Percentiles rank a stretch among this genome's conserved stretches.
These are phyloP conservation scores for Pachypanchax playfairii DNA, from an alignment of 2,113 vertebrate species.

Conservation along the genomic window DNA sequence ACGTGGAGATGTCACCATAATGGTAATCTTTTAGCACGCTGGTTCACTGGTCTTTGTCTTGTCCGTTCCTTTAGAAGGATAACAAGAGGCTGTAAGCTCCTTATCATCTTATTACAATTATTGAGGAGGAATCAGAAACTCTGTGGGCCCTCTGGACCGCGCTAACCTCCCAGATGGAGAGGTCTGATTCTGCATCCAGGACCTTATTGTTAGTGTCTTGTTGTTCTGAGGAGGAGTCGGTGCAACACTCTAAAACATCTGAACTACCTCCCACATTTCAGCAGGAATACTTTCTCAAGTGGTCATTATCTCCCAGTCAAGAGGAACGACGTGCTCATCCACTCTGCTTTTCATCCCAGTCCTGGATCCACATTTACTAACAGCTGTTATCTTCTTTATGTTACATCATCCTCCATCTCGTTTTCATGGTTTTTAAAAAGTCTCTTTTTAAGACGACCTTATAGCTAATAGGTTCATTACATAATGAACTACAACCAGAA, in stretches of 20 bases:
- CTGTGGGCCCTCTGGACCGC: slow-evolving; percentile 33
- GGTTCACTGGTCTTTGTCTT: slow-evolving; percentile 57
- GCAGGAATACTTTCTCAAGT: slow-evolving; percentile 44
- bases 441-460: too few species aligned
- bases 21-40: slow-evolving; percentile 65
- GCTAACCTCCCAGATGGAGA: slow-evolving; percentile 48
- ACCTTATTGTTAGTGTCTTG: slow-evolving; percentile 46
- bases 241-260: slow-evolving; percentile 45
- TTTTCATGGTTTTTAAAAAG: too few species aligned
- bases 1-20: slow-evolving; percentile 60
- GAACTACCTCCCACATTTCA: slow-evolving; percentile 49
- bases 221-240: slow-evolving; percentile 24
- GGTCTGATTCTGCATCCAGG: slow-evolving; percentile 58
- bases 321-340: slow-evolving; percentile 1
- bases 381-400: too few species aligned
- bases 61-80: slow-evolving; percentile 52
- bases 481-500: too few species aligned
- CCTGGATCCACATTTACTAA: too few species aligned
- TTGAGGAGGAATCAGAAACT: slow-evolving; percentile 54
- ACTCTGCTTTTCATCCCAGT: too few species aligned
- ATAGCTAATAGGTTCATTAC: too few species aligned
- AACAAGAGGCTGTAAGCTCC: slow-evolving; percentile 75
- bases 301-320: slow-evolving; percentile 30
- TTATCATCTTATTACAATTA: slow-evolving; percentile 78
- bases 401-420: too few species aligned